Conservation (phyloP, 2,888 invertebrate genomes). For the Idaea aversata region DNA sequence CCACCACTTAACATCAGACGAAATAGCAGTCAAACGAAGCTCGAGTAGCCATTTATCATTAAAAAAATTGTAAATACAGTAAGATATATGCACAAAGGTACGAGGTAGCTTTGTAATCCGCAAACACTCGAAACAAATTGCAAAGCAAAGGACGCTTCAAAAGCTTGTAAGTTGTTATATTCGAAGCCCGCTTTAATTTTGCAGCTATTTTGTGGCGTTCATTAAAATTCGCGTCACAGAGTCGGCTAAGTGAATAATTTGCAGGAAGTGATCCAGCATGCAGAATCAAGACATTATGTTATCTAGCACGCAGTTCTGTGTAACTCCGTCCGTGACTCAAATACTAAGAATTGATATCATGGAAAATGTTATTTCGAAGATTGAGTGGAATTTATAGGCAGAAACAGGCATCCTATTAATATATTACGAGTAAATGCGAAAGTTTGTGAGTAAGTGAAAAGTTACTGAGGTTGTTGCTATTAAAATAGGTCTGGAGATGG, state of each 20-base stretch:
- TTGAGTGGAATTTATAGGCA: neutral
- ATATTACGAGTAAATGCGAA: too few relatives aligned
- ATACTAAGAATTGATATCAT: neutral
- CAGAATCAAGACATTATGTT: slow-evolving; percentile 1
- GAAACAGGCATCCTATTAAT: too few relatives aligned
- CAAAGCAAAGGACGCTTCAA: neutral
- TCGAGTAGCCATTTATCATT: neutral
- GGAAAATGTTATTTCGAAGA: neutral
- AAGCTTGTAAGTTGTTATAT: neutral
- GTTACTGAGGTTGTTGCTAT: too few relatives aligned
- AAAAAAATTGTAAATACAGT: neutral
- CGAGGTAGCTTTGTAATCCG: too few relatives aligned
- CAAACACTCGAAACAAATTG: neutral
- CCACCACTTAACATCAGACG: neutral
- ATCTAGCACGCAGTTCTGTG: neutral
- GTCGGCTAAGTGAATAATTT: neutral
- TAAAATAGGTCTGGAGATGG: too few relatives aligned
- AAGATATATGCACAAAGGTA: neutral
- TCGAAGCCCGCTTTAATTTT: neutral
- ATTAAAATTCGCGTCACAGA: neutral
- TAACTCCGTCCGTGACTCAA: neutral
- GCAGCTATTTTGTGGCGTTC: neutral
- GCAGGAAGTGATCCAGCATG: neutral
- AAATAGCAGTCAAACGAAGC: neutral
- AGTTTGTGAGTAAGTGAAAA: too few relatives aligned